Base-by-base conservation (phyloP, 2,888 invertebrate genomes). In the Amblyjoppa proteus region DNA sequence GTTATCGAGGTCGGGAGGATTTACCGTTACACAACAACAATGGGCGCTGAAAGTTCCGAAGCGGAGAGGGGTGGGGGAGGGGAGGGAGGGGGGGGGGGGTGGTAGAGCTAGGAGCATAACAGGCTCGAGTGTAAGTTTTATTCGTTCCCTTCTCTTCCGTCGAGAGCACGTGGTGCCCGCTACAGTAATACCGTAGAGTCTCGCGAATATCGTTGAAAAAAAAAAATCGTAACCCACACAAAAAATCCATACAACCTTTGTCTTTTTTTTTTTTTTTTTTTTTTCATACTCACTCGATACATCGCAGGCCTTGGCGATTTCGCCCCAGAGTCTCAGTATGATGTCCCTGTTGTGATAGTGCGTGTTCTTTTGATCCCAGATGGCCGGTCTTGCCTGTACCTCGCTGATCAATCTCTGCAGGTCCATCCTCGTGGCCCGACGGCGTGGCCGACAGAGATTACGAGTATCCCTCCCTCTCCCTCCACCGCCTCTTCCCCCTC, bases 361-460 rank as follows among this genome's bases (percentile, higher is more conserved):
- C 84, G 90, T 90, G 77, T 91, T 91, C 86, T 91, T 91, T 87
- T 91, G 91, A 88, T 91, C 91, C 91, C 91, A 91, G 84, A 91
- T 91, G 51, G 91, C 91, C 58, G 91, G 91, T 75, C 91, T 89
- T 20, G 91, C 91, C 86, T 91, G 90, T 41, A 91, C 91, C 86
- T 91, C 91, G 83, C 82, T 89, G 83, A 91, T 91, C 83, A 91
- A 88, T 87, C 89, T 89, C 87, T 91, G 91, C 51, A 91, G 89
- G 84, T 91, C 91, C 91, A 91, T 91, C 86, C 87, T 80, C 34
- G 51, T 75, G 73, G 80, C 68, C 3, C 68, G 76, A 58, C 66
- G 69, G 45, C 82, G 73, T 38, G 20, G n/a, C 73, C 76, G 69
- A 69, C 61, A 13, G 69, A 38, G 74, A 64, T 71, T 76, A 58